Base-by-base conservation (phyloP, 2,113 vertebrate species). In the Phylloscopus whistleri region DNA sequence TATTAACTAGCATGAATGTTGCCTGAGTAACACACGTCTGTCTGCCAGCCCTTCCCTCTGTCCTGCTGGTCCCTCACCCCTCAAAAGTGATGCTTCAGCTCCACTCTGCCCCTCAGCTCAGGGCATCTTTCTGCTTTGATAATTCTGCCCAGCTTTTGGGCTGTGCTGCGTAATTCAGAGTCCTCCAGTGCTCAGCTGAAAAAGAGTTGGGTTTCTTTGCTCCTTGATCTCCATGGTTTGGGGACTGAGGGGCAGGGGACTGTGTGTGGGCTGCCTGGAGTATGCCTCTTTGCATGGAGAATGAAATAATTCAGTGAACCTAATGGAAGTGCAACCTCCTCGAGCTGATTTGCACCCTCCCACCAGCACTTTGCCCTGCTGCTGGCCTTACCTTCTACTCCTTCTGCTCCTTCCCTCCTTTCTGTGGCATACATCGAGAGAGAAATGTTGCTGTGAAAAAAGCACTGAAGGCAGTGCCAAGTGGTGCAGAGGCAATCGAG, bases 1-100 rank as follows among this genome's bases (percentile, higher is more conserved):
- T 96, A 96, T 95, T 96, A 95, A 92, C 92, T 94, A 94, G 89
- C 94, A 92, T 19, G 43, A 26, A 35, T 81, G 95, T 93, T 95
- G 92, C 90, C 93, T 95, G 74, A 95, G 64, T 84, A 87, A 80
- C 87, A 26, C 1, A 10, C 1, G 5, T 77, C 79, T 79, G 14
- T 87, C 69, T 89, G 52, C 70, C 53, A 84, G 74, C 85, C 56
- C 64, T 17, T 68, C 31, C 28, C 17, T 27, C 23, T 31, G 31
- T 17, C 77, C 58, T 37, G 15, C 21, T 30, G 1, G 1, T 39
- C 41, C 41, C 46, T 20, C 11, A 3, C 23, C 37, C 15, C 66
- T 68, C 52, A 17, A 33, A 35, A 62, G 46, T 1, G 4, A 44
- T 64, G 63, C 55, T 77, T 69, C 63, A 49, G 84, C 35, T 90